Evolutionary conservation across 2,113 vertebrate genomes (phyloP), one percentile per base, ranked within the genome.

Genomic region (Gadus macrocephalus): DNA sequence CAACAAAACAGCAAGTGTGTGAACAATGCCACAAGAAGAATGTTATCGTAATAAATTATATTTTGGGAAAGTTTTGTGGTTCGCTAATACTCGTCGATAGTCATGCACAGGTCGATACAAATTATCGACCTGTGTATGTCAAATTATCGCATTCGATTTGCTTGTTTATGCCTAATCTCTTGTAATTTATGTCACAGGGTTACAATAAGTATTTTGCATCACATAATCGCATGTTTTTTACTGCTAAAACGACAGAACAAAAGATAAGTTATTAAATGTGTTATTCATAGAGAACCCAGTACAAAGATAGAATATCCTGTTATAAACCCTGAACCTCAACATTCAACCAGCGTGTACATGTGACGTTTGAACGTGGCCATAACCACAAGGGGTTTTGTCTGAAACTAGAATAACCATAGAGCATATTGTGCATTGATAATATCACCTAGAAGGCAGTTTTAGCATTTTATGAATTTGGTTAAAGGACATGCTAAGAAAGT

Each of bases 11-110:
- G 42, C 66, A 60, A 22, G 31, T 63, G 62, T 66, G 55, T 74
- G 71, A 72, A 63, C 68, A 15, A 70, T 25, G 15, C 60, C 62
- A 55, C 31, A 68, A 62, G 35, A 72, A 12, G 66, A 62, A 53
- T 65, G 35, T 76, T 76, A 64, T 65, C 71, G 68, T 27, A 70
- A 78, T 75, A 80, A 75, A 20, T 75, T 81, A 81, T 27, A 74
- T 79, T 76, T 72, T 58, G 42, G 2, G 42, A 49, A 49, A 1
- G 42, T 49, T 49, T 6, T 49, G 42, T 49, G 42, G 42, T 49
- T 49, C 42, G 42, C 42, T 49, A 9, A 49, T 9, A 49, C 42
- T 49, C 2, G 6, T 49, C 42, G 11, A 49, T 14, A 49, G 6
- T 14, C 42, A 49, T 14, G 1, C 42, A 35, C 31, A 35, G 42